phyloP scores from a whole-genome alignment of 2,888 invertebrate species.

The Cataglyphis cursor region DNA sequence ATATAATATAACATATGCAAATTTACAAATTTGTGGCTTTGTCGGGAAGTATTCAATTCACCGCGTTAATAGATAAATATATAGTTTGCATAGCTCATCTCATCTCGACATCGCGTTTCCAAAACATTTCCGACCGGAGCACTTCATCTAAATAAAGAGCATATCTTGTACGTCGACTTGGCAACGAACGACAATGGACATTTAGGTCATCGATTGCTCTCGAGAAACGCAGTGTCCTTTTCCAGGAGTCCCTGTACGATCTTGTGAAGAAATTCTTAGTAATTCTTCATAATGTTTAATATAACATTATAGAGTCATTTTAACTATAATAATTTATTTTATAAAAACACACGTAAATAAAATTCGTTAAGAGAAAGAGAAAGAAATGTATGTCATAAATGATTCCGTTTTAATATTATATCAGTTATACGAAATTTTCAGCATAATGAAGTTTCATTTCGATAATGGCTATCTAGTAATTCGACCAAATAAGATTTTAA shows the following conservation, averaged over 20 bases:
- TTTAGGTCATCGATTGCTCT: constrained; percentile 72
- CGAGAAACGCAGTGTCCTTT: constrained; percentile 44
- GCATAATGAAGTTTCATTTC: background rate
- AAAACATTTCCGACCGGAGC: constrained; percentile 55
- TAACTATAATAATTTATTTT: background rate
- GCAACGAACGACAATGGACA: constrained; percentile 64
- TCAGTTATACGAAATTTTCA: background rate
- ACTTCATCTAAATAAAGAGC: constrained; percentile 57
- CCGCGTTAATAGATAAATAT: constrained; percentile 2
- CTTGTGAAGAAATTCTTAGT: constrained; percentile 1
- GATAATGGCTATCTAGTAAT: constrained; percentile 6
- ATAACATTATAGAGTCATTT: background rate
- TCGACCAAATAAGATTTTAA: constrained; percentile 10
- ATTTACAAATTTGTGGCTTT: background rate
- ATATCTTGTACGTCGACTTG: constrained; percentile 67
- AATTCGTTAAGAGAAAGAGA: background rate
- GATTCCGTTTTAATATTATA: constrained; percentile 10
- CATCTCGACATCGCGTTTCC: constrained; percentile 14
- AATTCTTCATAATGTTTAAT: background rate
- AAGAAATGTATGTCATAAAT: background rate
- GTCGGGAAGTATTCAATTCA: background rate
- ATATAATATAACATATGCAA: background rate
- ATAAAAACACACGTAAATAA: background rate
- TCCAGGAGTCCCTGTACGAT: background rate
- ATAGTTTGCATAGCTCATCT: constrained; percentile 4